Conservation (phyloP, 2,888 invertebrate species). For the Hetaerina titia region DNA sequence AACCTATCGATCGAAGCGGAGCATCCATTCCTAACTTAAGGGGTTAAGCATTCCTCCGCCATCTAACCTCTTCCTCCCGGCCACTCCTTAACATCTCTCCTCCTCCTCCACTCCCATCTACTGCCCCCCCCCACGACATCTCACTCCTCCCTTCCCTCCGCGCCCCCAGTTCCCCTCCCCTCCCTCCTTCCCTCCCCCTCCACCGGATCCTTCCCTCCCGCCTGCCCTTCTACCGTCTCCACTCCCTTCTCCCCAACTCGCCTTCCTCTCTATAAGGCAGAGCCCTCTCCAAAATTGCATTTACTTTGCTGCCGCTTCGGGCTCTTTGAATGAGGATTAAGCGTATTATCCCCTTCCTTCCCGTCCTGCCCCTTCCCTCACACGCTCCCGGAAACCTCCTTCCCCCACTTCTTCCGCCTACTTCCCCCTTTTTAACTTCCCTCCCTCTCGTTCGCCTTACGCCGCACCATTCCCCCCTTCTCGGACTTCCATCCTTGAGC, state of each 20-base stretch:
- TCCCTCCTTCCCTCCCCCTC: neutral
- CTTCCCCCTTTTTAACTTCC: neutral
- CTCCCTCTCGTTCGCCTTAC: neutral
- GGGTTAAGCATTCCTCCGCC: conserved; percentile 26
- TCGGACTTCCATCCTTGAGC: neutral
- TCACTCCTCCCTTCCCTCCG: neutral
- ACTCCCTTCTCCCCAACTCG: conserved; percentile 68
- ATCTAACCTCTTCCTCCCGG: conserved; percentile 8
- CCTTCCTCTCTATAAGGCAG: conserved; percentile 63
- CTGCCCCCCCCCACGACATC: neutral
- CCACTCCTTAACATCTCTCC: neutral
- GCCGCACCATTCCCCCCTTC: neutral
- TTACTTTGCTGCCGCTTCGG: conserved; percentile 70
- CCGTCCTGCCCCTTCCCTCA: neutral
- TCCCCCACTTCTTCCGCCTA: neutral
- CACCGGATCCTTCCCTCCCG: neutral
- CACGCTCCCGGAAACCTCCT: neutral
- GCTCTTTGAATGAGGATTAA: conserved; percentile 71
- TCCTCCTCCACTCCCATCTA: neutral
- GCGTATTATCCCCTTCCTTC: conserved; percentile 69
- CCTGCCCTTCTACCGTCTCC: neutral
- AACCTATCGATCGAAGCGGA: neutral
- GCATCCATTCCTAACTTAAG: conserved; percentile 49
- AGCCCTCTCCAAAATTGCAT: conserved; percentile 70
- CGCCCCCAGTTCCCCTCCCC: neutral